Conservation (phyloP, 2,888 invertebrate species). For the Tetranychus piercei region DNA sequence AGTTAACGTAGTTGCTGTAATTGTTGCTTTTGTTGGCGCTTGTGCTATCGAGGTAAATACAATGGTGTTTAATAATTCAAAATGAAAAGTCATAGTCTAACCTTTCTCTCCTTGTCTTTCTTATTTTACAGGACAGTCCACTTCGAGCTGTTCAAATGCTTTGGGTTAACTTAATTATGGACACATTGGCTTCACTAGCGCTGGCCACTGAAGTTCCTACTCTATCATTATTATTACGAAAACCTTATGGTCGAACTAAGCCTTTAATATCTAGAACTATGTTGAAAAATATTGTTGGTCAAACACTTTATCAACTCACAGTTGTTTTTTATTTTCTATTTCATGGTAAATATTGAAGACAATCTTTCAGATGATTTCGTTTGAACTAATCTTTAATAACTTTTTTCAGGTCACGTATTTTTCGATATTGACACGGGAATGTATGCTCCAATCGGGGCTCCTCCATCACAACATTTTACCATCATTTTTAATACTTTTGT, state of each 20-base stretch:
- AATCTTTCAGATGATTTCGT: neutral
- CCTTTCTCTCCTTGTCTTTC: neutral
- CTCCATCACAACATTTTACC: slow-evolving; percentile 91
- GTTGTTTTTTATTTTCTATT: slow-evolving; percentile 86
- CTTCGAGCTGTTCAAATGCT: slow-evolving; percentile 98
- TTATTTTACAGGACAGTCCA: slow-evolving; percentile 52
- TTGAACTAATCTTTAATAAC: neutral
- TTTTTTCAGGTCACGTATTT: slow-evolving; percentile 51
- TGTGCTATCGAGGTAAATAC: slow-evolving; percentile 69
- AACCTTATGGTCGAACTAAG: slow-evolving; percentile 94
- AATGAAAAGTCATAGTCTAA: too few relatives aligned
- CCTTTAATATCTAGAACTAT: slow-evolving; percentile 91
- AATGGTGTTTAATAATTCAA: neutral
- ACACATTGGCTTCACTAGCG: slow-evolving; percentile 88
- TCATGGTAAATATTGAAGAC: slow-evolving; percentile 45
- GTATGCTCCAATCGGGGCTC: slow-evolving; percentile 50
- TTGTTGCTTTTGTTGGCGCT: slow-evolving; percentile 95
- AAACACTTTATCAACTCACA: slow-evolving; percentile 82
- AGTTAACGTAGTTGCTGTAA: slow-evolving; percentile 94
- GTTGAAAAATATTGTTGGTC: slow-evolving; percentile 98
- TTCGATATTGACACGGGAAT: slow-evolving; percentile 86
- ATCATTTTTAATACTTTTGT: slow-evolving; percentile 99
- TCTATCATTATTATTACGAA: slow-evolving; percentile 69
- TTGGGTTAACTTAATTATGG: slow-evolving; percentile 99
- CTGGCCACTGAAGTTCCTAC: slow-evolving; percentile 93